phyloP scores from a whole-genome alignment of 1,140 invertebrate species.

The Bombyx mori region DNA sequence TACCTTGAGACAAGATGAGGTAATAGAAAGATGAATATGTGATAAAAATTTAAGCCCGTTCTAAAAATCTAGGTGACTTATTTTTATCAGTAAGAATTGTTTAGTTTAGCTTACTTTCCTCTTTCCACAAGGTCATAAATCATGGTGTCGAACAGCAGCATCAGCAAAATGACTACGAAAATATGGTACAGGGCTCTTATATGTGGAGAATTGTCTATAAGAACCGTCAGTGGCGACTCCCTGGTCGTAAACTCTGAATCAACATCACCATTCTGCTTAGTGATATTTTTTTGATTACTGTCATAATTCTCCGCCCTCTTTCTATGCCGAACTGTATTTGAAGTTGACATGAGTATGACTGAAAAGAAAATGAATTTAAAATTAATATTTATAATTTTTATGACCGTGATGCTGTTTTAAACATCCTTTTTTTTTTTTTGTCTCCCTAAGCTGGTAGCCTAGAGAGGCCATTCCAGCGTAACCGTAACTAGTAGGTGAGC shows the following conservation, averaged over 20 bases:
- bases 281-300: constrained; percentile 23
- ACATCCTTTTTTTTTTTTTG: too few species aligned
- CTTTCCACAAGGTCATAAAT: constrained; percentile 80
- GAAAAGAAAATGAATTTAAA: too few species aligned
- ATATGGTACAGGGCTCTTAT: constrained; percentile 88
- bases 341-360: too few species aligned
- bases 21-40: neutral
- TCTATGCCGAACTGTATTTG: constrained; percentile 14
- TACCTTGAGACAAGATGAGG: too few species aligned
- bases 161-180: constrained; percentile 83
- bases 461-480: too few species aligned
- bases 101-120: constrained; percentile 76
- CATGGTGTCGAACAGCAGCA: constrained; percentile 81
- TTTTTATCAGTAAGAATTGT: neutral
- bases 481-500: too few species aligned
- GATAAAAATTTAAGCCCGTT: neutral
- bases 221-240: constrained; percentile 83
- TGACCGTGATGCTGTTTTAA: too few species aligned
- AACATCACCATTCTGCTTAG: constrained; percentile 18
- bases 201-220: constrained; percentile 82
- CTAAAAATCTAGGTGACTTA: neutral
- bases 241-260: constrained; percentile 79
- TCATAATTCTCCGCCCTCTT: constrained; percentile 1
- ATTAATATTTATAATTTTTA: too few species aligned
- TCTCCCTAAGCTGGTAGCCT: too few species aligned